Conservation (phyloP, 2,888 invertebrate species). For the Panorpa germanica region DNA sequence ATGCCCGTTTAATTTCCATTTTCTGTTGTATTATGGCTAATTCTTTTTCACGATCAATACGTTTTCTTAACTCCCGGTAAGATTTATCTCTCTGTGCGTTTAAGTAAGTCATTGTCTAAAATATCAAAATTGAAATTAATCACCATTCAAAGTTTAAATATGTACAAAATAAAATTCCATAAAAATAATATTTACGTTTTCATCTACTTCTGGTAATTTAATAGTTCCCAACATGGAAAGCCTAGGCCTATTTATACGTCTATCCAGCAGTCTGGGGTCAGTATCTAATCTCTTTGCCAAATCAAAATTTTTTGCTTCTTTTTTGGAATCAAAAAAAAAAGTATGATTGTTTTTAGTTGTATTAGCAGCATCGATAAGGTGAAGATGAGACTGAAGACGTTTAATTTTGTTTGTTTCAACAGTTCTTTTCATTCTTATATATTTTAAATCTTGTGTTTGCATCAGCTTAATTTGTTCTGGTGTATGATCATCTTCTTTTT, state of each 20-base stretch:
- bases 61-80: slow-evolving; percentile 55
- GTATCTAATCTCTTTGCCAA: slow-evolving; percentile 53
- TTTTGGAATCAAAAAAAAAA: slow-evolving; percentile 54
- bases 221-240: slow-evolving; percentile 35
- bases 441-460: slow-evolving; percentile 82
- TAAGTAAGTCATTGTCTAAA: slow-evolving; percentile 27
- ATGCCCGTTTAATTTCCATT: slow-evolving; percentile 47
- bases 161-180: not conserved
- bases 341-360: slow-evolving; percentile 53
- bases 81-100: slow-evolving; percentile 38
- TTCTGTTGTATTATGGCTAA: slow-evolving; percentile 59
- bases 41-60: slow-evolving; percentile 60
- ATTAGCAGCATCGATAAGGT: slow-evolving; percentile 59
- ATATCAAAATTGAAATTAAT: slow-evolving; percentile 11
- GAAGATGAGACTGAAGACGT: slow-evolving; percentile 51
- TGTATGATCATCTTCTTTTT: slow-evolving; percentile 53
- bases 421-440: slow-evolving; percentile 68
- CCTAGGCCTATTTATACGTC: slow-evolving; percentile 49
- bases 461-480: slow-evolving; percentile 74
- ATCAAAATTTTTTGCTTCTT: slow-evolving; percentile 41
- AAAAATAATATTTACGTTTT: slow-evolving; percentile 22
- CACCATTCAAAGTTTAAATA: slow-evolving; percentile 11
- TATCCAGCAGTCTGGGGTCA: slow-evolving; percentile 46
- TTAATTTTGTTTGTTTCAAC: slow-evolving; percentile 55
- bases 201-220: slow-evolving; percentile 35